Evolutionary conservation across 23 tunicate genomes (phyloP), one percentile per base, ranked within the genome.

Genomic region (Oikopleura albicans): DNA sequence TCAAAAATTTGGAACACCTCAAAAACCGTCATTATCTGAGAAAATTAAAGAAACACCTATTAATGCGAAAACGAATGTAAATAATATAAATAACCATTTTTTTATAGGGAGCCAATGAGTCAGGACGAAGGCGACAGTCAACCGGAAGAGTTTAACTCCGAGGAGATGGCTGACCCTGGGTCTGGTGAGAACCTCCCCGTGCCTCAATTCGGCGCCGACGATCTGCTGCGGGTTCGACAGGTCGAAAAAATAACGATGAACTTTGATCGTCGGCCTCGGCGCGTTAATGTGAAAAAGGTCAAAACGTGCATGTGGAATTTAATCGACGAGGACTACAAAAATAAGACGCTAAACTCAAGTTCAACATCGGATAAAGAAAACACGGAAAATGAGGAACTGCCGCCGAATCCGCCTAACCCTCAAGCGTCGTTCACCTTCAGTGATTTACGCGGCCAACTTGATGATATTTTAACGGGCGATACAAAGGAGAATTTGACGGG

Each of bases 181-280:
- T n/a, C n/a, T n/a, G n/a, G n/a, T n/a, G n/a, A n/a, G n/a, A n/a
- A n/a, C n/a, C 63, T 49, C 63, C 63, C 63, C 63, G 63, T 49
- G 36, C 79, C 79, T 2, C 27, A 16, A 29, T 71, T 71, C 31
- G 79, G 79, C 37, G 79, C 28, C 2, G 37, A 71, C 79, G 35
- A 71, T 31, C 79, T 71, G 28, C 37, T 71, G 4, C 79, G 31
- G 37, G 34, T 16, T 12, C 28, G 31, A 27, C 28, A 16, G 35
- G 79, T 71, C 35, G 79, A 71, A 29, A 71, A 71, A 29, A 16
- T 71, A 27, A 12, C 35, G 4, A 71, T 71, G 34, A 71, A 71
- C 79, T 71, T 71, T 37, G 79, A 71, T 4, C 79, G 79, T 31
- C 79, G 79, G 28, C 79, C 79, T 31, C 79, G 79, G 36, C 33